A percentile compares a stretch with the other conserved stretches of the same genome.
These are phyloP conservation scores for Smutsia gigantea DNA, from an alignment of 2,797 vertebrate species.

Conservation along the genomic window DNA sequence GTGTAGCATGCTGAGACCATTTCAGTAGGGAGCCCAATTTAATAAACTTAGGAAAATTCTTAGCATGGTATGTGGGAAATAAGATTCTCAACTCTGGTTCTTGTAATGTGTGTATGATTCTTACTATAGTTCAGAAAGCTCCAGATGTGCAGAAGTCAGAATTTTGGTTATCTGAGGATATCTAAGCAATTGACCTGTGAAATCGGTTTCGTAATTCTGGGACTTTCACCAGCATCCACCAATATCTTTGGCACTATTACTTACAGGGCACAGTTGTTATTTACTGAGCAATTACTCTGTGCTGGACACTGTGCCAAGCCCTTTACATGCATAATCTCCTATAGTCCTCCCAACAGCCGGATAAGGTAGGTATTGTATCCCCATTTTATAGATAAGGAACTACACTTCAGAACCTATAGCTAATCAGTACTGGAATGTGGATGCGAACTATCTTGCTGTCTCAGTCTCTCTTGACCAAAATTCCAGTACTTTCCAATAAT, in stretches of 20 bases:
- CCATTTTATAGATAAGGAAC: neutral
- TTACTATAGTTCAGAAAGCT: neutral
- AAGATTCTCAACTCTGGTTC: neutral
- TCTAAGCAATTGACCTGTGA: neutral
- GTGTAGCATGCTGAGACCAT: neutral
- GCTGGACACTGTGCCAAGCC: neutral
- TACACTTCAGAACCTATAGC: neutral
- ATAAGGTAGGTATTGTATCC: neutral
- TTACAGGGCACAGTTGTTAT: fast-evolving
- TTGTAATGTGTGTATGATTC: neutral
- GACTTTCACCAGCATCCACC: neutral
- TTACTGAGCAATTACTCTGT: neutral
- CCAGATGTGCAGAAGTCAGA: neutral
- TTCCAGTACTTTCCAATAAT: neutral
- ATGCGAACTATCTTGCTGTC: neutral
- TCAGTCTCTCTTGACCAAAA: neutral
- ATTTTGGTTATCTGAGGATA: neutral
- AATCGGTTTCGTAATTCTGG: neutral
- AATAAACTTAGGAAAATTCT: conserved; percentile 50
- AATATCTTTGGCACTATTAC: neutral
- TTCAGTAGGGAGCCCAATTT: conserved; percentile 13
- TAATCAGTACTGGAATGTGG: neutral
- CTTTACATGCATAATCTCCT: fast-evolving
- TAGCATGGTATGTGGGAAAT: neutral
- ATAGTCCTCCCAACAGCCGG: neutral